Conservation (phyloP, 92 coral and sea anemone genomes). For the Paramuricea clavata region DNA sequence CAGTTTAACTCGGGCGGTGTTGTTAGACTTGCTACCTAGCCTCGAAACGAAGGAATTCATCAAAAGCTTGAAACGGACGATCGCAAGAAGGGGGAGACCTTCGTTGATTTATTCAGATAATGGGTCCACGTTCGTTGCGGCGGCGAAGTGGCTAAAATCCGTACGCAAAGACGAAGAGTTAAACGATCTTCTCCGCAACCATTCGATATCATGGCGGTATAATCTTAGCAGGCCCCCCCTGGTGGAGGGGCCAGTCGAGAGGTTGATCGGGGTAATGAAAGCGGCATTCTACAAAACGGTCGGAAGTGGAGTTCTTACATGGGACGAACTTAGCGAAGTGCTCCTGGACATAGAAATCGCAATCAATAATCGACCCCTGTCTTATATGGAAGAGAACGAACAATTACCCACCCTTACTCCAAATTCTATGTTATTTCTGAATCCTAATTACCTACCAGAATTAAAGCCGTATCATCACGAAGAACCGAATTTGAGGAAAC, state of each 20-base stretch:
- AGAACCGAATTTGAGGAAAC: neutral
- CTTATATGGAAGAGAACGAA: slow-evolving; percentile 61
- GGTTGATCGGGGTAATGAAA: slow-evolving; percentile 65
- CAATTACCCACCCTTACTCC: slow-evolving; percentile 64
- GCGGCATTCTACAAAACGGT: slow-evolving; percentile 55
- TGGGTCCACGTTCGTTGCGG: slow-evolving; percentile 60
- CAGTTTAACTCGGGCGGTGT: slow-evolving; percentile 52
- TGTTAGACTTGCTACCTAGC: slow-evolving; percentile 67
- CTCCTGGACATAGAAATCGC: slow-evolving; percentile 65
- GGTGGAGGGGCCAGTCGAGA: slow-evolving; percentile 73
- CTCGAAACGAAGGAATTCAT: slow-evolving; percentile 63
- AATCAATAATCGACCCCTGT: slow-evolving; percentile 27
- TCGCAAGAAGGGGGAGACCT: slow-evolving; percentile 66
- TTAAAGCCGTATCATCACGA: slow-evolving; percentile 20
- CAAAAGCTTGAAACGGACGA: slow-evolving; percentile 57
- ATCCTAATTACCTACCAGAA: slow-evolving; percentile 25
- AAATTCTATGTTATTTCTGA: slow-evolving; percentile 34
- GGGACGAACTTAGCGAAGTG: slow-evolving; percentile 59
- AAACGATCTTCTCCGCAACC: no score
- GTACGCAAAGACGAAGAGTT: slow-evolving; percentile 59
- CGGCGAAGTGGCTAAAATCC: slow-evolving; percentile 67
- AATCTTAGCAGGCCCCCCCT: slow-evolving; percentile 65
- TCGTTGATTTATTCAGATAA: slow-evolving; percentile 64
- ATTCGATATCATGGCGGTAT: no score
- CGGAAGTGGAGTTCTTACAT: slow-evolving; percentile 58